These are phyloP conservation scores for Scarus forsteni DNA, from an alignment of 2,797 vertebrate genomes.

Conservation along the genomic window DNA sequence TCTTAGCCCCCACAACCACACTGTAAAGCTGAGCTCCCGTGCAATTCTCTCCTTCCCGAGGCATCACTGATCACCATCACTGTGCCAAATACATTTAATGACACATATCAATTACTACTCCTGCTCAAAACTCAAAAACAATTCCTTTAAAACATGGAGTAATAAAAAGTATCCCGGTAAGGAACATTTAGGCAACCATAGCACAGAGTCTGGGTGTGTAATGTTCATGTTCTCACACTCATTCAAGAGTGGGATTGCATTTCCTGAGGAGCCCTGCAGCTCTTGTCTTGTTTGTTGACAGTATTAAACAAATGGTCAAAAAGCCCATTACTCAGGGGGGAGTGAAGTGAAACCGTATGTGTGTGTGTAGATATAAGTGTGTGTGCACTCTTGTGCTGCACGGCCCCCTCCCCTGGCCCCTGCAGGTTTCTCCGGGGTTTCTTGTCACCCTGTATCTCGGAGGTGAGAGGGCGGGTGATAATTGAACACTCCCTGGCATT, in stretches of 20 bases:
- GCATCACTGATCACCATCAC: too few relatives aligned
- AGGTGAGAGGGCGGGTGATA: slow-evolving; percentile 84
- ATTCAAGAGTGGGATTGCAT: slow-evolving; percentile 50
- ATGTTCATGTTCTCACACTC: slow-evolving; percentile 50
- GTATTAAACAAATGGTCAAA: slow-evolving; percentile 80
- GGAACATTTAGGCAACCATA: too few relatives aligned
- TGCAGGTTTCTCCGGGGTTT: slow-evolving; percentile 73
- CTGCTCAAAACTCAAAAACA: too few relatives aligned
- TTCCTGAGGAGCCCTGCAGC: slow-evolving; percentile 67
- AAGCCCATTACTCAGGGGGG: slow-evolving; percentile 69
- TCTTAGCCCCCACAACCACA: too few relatives aligned
- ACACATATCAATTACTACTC: too few relatives aligned
- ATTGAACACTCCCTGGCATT: slow-evolving; percentile 80
- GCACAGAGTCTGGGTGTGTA: slow-evolving; percentile 28
- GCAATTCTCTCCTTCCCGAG: too few relatives aligned
- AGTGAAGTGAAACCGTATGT: slow-evolving; percentile 52
- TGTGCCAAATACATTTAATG: too few relatives aligned
- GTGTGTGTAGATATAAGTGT: slow-evolving; percentile 29
- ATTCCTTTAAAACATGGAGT: too few relatives aligned
- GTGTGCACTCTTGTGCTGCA: slow-evolving; percentile 40
- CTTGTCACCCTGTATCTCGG: slow-evolving; percentile 73
- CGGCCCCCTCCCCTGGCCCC: slow-evolving; percentile 55
- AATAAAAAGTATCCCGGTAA: too few relatives aligned
- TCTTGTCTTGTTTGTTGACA: slow-evolving; percentile 75
- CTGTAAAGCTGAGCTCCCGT: too few relatives aligned